Percentiles rank a stretch among this genome's conserved stretches.
Conservation (phyloP, 2,888 invertebrate genomes). For the Deilephila elpenor region DNA sequence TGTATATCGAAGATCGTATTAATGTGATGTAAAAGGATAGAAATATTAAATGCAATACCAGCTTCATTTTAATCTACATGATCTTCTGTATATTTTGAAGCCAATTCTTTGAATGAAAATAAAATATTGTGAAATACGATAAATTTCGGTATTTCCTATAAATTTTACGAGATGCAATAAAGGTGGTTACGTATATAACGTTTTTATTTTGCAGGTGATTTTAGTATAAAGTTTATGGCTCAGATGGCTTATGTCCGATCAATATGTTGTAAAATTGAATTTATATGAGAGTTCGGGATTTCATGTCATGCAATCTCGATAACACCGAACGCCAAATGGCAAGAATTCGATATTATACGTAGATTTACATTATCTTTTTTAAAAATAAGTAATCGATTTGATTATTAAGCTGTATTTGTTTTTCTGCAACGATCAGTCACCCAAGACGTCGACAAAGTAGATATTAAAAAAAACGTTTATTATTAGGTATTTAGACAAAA, state of each 20-base stretch:
- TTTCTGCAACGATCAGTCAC: too few species aligned
- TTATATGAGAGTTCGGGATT: too few species aligned
- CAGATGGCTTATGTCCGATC: not conserved
- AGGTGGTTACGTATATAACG: not conserved
- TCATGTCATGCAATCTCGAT: too few species aligned
- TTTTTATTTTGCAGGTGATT: not conserved
- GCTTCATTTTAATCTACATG: conserved; percentile 42
- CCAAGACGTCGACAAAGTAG: too few species aligned
- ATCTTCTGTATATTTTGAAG: not conserved
- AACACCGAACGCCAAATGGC: too few species aligned
- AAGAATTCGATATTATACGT: too few species aligned
- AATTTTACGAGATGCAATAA: conserved; percentile 12
- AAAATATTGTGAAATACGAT: conserved; percentile 22
- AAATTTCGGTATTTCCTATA: conserved; percentile 17
- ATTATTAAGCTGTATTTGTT: too few species aligned
- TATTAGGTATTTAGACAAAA: too few species aligned
- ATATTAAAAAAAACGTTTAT: too few species aligned
- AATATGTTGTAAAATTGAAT: too few species aligned
- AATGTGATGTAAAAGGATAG: conserved; percentile 2
- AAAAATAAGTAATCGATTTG: too few species aligned
- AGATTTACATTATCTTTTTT: too few species aligned
- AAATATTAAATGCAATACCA: conserved; percentile 34
- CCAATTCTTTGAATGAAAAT: not conserved
- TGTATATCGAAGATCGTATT: conserved; percentile 38
- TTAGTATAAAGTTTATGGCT: not conserved